A percentile compares a stretch with the other conserved stretches of the same genome.
These are phyloP conservation scores for Leptosomus discolor DNA, from an alignment of 2,113 vertebrate species.

Conservation along the genomic window DNA sequence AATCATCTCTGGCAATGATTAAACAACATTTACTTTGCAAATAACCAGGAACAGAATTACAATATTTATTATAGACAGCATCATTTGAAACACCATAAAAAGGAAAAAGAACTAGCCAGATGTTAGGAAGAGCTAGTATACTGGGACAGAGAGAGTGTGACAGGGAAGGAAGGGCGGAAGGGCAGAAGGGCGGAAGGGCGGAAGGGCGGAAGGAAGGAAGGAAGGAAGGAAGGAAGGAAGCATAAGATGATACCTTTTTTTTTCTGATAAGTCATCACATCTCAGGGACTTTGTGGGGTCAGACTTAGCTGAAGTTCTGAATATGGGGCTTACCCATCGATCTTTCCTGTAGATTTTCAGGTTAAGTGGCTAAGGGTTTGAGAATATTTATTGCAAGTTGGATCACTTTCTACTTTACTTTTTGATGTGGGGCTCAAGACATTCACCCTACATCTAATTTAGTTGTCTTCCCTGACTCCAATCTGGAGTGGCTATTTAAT, in stretches of 20 bases:
- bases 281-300: not conserved
- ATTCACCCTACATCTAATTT: not conserved
- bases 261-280: not conserved
- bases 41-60: constrained; percentile 63
- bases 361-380: not conserved
- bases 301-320: not conserved
- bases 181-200: too few relatives aligned
- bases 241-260: not conserved
- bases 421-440: not conserved
- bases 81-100: constrained; percentile 6
- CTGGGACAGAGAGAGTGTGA: not conserved
- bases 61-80: constrained; percentile 51
- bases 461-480: not conserved
- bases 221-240: too few relatives aligned
- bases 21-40: constrained; percentile 62
- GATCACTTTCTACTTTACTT: not conserved
- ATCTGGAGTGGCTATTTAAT: not conserved
- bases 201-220: too few relatives aligned
- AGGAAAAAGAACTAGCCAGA: not conserved
- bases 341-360: not conserved
- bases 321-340: not conserved
- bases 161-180: too few relatives aligned
- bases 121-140: not conserved
- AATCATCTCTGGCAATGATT: constrained; percentile 56
- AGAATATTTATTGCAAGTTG: not conserved